Evolutionary conservation across 37 sponge, comb jelly and placozoan genomes (phyloP), one percentile per base, ranked within the genome.

Genomic region (Beroe ovata): DNA sequence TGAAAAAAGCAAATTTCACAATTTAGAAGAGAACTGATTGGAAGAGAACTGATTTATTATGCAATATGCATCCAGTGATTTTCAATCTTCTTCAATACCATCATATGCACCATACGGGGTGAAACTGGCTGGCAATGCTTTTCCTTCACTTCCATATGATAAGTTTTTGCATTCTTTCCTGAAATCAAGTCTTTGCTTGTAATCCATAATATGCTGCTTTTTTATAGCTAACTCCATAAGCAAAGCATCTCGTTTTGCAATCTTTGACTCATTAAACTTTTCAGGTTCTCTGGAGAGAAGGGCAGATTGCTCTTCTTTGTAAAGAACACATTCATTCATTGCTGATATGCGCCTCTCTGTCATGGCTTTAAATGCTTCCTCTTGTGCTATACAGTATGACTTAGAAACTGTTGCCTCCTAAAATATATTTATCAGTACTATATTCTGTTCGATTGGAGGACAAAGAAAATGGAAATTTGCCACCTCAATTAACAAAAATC

Each of bases 221-320:
- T 77, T 77, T 14, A 77, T 40, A 28, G 39, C 84, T 33, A 33
- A 22, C 23, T 77, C 84, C 84, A 77, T 77, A 20, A 77, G 26
- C 8, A 77, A 54, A n/a, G 84, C 84, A 41, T 77, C 84, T 3
- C 84, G 42, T 54, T 40, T 77, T 25, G 84, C 84, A 21, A 77
- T 21, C 47, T 77, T 42, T 11, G 84, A 39, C 41, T 39, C 11
- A 42, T 40, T 77, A 25, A 42, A 41, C n/a, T 30, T 77, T 42
- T 11, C 23, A 1, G 19, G 23, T 16, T 41, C 38, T n/a, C 25
- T 42, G 20, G 54, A 77, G 25, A 77, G 84, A 40, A 21, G 8
- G 18, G 39, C 18, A 40, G 4, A 23, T 40, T 36, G 2, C 22
- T 39, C 8, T 33, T 33, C n/a, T 25, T 77, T 77, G 11, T 40